Conservation (phyloP, 2,113 vertebrate species). For the Caretta caretta region DNA sequence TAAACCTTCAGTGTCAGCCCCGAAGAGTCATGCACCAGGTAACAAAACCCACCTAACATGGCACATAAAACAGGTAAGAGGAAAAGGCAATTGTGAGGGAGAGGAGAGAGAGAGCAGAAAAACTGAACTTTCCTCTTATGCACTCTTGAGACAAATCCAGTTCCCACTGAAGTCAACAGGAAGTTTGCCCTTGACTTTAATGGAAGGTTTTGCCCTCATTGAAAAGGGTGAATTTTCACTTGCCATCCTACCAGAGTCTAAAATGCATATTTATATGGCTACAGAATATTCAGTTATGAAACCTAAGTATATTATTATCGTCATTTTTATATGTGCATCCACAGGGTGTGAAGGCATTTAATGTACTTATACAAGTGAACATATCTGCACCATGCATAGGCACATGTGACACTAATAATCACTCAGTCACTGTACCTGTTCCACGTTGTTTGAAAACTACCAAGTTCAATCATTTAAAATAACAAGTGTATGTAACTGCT, state of each 20-base stretch:
- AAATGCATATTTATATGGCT: not conserved
- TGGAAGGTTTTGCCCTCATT: not conserved
- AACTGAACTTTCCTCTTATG: not conserved
- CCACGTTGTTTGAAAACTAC: constrained; percentile 9
- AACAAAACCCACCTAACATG: not conserved
- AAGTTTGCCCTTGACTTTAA: not conserved
- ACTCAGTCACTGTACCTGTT: not conserved
- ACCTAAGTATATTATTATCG: not conserved
- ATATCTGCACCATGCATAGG: not conserved
- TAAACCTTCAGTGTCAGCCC: not conserved
- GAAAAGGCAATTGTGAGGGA: not conserved
- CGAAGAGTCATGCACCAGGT: not conserved
- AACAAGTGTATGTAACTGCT: not conserved
- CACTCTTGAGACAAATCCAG: not conserved
- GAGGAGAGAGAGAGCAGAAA: not conserved
- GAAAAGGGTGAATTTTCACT: not conserved
- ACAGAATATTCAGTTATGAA: constrained; percentile 6
- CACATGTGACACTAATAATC: not conserved
- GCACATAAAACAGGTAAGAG: not conserved
- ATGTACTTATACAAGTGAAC: not conserved
- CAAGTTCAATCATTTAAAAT: not conserved
- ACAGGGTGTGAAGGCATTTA: not conserved
- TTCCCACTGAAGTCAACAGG: not conserved
- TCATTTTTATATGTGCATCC: not conserved
- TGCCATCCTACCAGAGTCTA: no score